These are phyloP conservation scores for Eurosta solidaginis DNA, from an alignment of 1,140 invertebrate species.

Conservation along the genomic window DNA sequence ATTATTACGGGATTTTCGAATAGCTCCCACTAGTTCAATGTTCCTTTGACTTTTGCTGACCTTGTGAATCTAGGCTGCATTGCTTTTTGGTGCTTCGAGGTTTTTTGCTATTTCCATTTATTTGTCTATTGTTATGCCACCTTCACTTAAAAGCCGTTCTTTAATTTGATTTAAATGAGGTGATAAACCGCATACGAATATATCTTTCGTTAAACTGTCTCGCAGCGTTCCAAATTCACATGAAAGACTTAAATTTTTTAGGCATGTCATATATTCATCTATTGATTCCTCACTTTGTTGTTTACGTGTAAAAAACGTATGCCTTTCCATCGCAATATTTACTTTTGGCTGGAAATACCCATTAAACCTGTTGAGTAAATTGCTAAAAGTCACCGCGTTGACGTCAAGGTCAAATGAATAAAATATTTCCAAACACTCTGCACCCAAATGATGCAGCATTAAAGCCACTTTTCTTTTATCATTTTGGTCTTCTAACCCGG, in stretches of 20 bases:
- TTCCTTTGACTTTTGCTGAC: background rate
- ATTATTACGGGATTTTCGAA: conserved; percentile 2
- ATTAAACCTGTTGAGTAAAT: conserved; percentile 34
- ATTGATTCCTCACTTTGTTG: conserved; percentile 37
- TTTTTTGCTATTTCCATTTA: conserved; percentile 31
- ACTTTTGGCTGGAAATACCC: conserved; percentile 37
- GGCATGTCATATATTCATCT: conserved; percentile 33
- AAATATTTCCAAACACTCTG: conserved; percentile 36
- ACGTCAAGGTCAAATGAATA: conserved; percentile 39
- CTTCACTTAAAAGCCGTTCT: conserved; percentile 34
- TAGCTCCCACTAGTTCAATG: background rate
- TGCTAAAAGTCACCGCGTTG: conserved; percentile 32
- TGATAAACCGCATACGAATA: conserved; percentile 36
- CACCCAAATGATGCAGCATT: conserved; percentile 36
- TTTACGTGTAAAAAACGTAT: conserved; percentile 39
- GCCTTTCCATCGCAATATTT: conserved; percentile 37
- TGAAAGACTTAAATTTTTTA: conserved; percentile 36
- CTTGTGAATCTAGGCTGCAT: conserved; percentile 14
- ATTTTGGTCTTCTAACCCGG: conserved; percentile 40
- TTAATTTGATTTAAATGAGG: conserved; percentile 4
- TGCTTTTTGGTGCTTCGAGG: background rate
- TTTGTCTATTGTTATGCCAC: conserved; percentile 33
- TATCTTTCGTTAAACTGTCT: conserved; percentile 36
- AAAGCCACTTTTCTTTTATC: conserved; percentile 40
- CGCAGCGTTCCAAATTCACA: conserved; percentile 38